These are phyloP conservation scores for Acanthosepion lycidas DNA, from an alignment of 2,888 invertebrate species.

Conservation along the genomic window DNA sequence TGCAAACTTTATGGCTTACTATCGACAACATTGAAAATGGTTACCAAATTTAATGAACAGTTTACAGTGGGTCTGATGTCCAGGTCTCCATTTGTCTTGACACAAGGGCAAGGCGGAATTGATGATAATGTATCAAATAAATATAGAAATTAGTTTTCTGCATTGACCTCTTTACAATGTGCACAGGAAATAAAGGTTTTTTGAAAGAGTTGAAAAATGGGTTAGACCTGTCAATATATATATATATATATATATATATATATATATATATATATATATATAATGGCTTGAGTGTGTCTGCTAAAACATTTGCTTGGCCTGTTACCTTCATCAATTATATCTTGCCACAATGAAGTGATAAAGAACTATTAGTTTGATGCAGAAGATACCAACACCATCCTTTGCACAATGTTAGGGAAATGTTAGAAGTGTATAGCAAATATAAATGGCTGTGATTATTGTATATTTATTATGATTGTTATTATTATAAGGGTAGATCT, in stretches of 20 bases:
- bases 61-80: background rate
- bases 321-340: too few relatives aligned
- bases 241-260: too few relatives aligned
- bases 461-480: too few relatives aligned
- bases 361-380: too few relatives aligned
- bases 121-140: background rate
- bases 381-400: too few relatives aligned
- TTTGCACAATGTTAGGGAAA: too few relatives aligned
- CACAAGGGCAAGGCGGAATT: background rate
- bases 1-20: slow-evolving; percentile 18
- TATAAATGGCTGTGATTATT: too few relatives aligned
- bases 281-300: too few relatives aligned
- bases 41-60: slow-evolving; percentile 11
- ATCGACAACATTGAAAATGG: background rate
- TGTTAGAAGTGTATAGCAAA: too few relatives aligned
- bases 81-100: slow-evolving; percentile 6
- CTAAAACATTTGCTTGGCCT: too few relatives aligned
- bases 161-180: background rate
- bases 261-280: background rate
- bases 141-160: background rate
- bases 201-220: background rate
- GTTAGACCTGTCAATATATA: background rate
- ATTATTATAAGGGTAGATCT: too few relatives aligned
- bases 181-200: background rate
- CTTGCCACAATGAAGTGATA: too few relatives aligned